Evolutionary conservation across 1,140 invertebrate genomes (phyloP), one percentile per base, ranked within the genome.

Genomic region (Ceratina japonica): DNA sequence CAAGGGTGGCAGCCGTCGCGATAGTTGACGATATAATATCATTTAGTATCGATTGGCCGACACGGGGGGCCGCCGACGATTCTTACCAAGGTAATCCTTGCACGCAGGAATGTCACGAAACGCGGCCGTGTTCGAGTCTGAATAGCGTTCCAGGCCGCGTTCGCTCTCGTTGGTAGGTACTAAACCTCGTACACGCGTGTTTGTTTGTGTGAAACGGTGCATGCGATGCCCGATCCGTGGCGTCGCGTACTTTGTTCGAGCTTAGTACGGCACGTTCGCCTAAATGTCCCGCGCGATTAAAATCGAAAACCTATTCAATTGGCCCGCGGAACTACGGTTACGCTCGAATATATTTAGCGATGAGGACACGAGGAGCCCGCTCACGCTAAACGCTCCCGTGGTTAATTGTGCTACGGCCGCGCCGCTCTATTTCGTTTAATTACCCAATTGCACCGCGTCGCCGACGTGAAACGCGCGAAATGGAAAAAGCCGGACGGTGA

Each of bases 31-130:
- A 81, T 72, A 61, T 75, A 79, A 85, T 75, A 84, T 85, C 52
- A 77, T 81, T 66, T 81, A n/a, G 31, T 85, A 85, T 85, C 56
- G 83, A 85, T 78, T 58, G 71, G 49, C 10, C 10, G 59, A 52
- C 24, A 18, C 37, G 18, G 56, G 66, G 59, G 31, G n/a, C 20
- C 20, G 51, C 18, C 44, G 31, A 74, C 51, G 22, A 66, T 70
- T 44, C 44, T 54, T 58, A 51, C 56, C 82, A 85, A 85, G 82
- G 70, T 75, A 44, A 78, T 69, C 56, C 75, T n/a, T 51, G 71
- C 75, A 84, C 83, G 83, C 84, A 85, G 37, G 24, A 68, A 7
- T 58, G 59, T 74, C 59, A 69, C 58, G 54, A 64, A 84, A 77
- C 37, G 7, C 58, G 27, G 13, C 16, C n/a, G 18, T 44, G 37